A percentile compares a stretch with the other conserved stretches of the same genome.
Conservation (phyloP, 2,888 invertebrate species). For the Sphaerophoria taeniata region DNA sequence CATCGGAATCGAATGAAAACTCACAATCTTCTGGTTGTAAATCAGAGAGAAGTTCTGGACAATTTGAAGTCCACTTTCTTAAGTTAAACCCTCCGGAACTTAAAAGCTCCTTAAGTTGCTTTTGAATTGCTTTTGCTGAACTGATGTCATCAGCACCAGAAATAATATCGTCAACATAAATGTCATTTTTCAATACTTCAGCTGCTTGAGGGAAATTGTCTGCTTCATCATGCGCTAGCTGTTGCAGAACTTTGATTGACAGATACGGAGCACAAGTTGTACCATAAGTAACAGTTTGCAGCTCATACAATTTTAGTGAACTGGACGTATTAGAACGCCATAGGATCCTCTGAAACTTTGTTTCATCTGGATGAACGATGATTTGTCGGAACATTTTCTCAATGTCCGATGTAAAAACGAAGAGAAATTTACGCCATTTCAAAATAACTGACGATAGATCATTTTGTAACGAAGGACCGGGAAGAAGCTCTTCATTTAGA, state of each 20-base stretch:
- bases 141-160: slow-evolving; percentile 17
- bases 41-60: slow-evolving; percentile 17
- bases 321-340: neutral
- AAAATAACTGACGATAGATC: neutral
- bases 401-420: slow-evolving; percentile 11
- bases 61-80: slow-evolving; percentile 6
- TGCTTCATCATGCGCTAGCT: neutral
- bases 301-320: neutral
- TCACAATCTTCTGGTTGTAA: slow-evolving; percentile 9
- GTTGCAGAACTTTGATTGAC: neutral
- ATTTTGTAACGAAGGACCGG: neutral
- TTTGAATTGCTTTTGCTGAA: slow-evolving; percentile 8
- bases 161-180: slow-evolving; percentile 8
- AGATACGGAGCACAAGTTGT: slow-evolving; percentile 11
- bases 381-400: slow-evolving; percentile 31
- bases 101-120: neutral
- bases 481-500: neutral
- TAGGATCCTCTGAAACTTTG: neutral
- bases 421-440: neutral
- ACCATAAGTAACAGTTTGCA: slow-evolving; percentile 19
- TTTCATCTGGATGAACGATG: slow-evolving; percentile 24
- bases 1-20: neutral
- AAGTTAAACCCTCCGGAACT: slow-evolving; percentile 18
- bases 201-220: neutral
- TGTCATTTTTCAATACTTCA: slow-evolving; percentile 4